Conservation (phyloP, 2,113 vertebrate species). For the Corydoras sp. region DNA sequence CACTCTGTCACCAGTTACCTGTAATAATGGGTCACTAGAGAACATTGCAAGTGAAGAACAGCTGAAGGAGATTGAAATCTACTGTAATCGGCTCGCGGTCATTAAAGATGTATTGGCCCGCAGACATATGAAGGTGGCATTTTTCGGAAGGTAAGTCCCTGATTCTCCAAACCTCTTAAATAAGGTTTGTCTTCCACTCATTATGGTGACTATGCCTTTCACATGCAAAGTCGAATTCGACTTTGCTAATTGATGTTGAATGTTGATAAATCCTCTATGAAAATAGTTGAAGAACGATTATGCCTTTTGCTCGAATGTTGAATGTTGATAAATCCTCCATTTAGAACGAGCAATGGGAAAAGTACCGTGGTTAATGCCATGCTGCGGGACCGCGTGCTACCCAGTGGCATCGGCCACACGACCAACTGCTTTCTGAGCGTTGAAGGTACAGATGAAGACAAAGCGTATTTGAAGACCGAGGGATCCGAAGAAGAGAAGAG, state of each 20-base stretch:
- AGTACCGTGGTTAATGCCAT: conserved; percentile 96
- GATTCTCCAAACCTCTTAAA: neutral
- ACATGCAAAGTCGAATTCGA: no score
- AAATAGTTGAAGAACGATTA: no score
- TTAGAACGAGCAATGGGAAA: conserved; percentile 94
- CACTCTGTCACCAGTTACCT: conserved; percentile 66
- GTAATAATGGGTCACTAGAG: conserved; percentile 74
- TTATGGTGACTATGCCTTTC: no score
- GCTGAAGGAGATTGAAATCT: conserved; percentile 72
- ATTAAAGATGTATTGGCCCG: conserved; percentile 90
- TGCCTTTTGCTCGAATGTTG: no score
- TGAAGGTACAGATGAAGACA: conserved; percentile 92
- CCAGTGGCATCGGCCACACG: conserved; percentile 97
- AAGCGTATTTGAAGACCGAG: conserved; percentile 92
- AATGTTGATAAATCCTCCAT: no score
- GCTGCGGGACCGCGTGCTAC: conserved; percentile 92
- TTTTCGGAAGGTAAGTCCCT: conserved; percentile 89
- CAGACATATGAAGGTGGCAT: conserved; percentile 97
- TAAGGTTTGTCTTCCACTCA: no score
- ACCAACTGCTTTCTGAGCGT: conserved; percentile 98
- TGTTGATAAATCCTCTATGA: no score
- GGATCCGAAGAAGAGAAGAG: conserved; percentile 94
- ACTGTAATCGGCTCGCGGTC: conserved; percentile 74
- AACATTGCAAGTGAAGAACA: conserved; percentile 74
- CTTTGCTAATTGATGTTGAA: no score